A percentile compares a stretch with the other conserved stretches of the same genome.
phyloP scores from a whole-genome alignment of 2,113 vertebrate species.

The Dolichallabes microphthalmus region DNA sequence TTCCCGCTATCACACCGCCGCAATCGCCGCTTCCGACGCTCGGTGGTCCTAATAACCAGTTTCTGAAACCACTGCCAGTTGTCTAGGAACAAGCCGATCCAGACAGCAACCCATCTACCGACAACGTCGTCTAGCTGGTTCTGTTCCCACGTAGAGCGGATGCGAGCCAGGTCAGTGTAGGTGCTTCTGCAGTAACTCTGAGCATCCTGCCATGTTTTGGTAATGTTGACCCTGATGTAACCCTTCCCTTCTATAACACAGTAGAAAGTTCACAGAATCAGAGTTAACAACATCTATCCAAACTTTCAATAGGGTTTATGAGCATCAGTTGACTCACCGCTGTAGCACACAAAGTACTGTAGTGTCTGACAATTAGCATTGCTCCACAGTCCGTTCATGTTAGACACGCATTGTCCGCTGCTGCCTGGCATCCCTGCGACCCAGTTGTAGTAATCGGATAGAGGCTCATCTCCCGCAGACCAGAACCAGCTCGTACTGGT shows the following conservation, averaged over 20 bases:
- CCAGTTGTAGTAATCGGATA: slow-evolving; percentile 27
- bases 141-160: neutral
- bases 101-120: neutral
- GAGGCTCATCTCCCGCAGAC: slow-evolving; percentile 4
- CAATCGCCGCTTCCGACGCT: neutral
- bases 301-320: neutral
- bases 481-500: slow-evolving; percentile 5
- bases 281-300: no score
- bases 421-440: neutral
- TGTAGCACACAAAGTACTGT: slow-evolving; percentile 1
- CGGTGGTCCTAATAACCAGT: neutral
- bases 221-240: neutral
- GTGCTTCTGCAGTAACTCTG: neutral
- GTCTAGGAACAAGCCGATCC: neutral
- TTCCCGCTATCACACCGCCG: neutral
- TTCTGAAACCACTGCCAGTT: neutral
- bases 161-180: neutral
- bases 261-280: neutral
- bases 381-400: neutral
- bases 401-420: neutral
- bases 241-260: neutral
- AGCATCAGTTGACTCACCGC: neutral
- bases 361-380: neutral
- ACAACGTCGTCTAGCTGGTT: neutral
- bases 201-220: neutral